Base-by-base conservation (phyloP, 2,888 invertebrate species). In the Parasteatoda lunata region DNA sequence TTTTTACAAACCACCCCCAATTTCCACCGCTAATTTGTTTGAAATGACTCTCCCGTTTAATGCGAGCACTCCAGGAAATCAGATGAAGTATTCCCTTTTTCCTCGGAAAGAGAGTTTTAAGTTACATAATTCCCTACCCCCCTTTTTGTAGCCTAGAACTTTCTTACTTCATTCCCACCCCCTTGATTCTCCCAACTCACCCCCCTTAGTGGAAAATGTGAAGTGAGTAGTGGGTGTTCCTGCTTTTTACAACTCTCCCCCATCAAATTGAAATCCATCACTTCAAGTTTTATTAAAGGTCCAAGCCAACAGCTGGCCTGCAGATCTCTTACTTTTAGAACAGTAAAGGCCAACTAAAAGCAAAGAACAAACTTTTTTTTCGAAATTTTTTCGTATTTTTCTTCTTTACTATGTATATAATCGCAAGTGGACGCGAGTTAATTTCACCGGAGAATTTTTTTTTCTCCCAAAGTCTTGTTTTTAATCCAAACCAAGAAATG, bases 201-300 rank as follows among this genome's bases (percentile, higher is more conserved):
- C 77, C 47, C 52, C 47, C 54, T 59, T 64, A 15, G 54, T 52
- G 51, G 59, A 47, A 64, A 15, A 13, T 30, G 59, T 59, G 59
- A 59, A 6, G 59, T 59, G 59, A 59, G 59, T 59, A 59, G n/a
- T 9, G 9, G 49, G 48, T 69, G 73, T 52, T 69, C 65, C 83
- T 72, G 75, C 88, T 82, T 84, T 82, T 88, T 88, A 83, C 88
- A 82, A 83, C 75, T 82, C 88, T 77, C 86, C 87, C 77, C 68
- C 80, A 88, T 88, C 88, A 88, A 88, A 88, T 80, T 88, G 84
- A 88, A 88, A 88, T 88, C 88, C 84, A 88, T 88, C 88, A 88
- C 88, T 77, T 79, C 52, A 68, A 84, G 80, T 88, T 88, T 88
- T 88, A 88, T 84, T 88, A 88, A 88, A 82, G 88, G 77, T 65